Base-by-base conservation (phyloP, 2,797 vertebrate genomes). In the Parotocinclus haroldoi region DNA sequence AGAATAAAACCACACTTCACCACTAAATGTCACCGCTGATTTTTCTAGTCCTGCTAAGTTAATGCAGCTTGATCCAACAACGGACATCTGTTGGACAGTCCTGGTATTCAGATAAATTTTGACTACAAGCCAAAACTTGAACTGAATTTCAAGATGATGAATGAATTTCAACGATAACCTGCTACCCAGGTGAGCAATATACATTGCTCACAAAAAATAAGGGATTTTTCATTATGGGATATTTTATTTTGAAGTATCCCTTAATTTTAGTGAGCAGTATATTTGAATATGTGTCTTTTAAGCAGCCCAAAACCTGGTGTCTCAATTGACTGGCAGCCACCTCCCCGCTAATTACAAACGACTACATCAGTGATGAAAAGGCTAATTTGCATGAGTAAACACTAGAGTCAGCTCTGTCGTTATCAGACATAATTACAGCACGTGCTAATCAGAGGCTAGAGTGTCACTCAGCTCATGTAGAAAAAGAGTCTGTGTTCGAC, bases 291-390 rank as follows among this genome's bases (percentile, higher is more conserved):
- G n/a, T 4, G 37, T 44, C 42, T n/a, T 9, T 50, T 38, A 51
- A 37, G 71, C 63, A 63, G 71, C 52, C 37, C 69, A 58, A 73
- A 75, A 81, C 79, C 79, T 53, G 68, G 76, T 76, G 66, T 78
- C 53, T 74, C 74, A 76, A 80, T 83, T 84, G 83, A 88, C 84
- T 80, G 74, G 78, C 75, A 68, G 62, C 72, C 61, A 71, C 69
- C 60, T 69, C 71, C 79, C 79, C 38, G 60, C 79, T 82, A 79
- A 81, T 80, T 73, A 69, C 57, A 65, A 82, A 78, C 63, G 77
- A 59, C 73, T 81, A 68, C 76, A 80, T 66, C 57, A 70, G 27
- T 39, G 58, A 27, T 60, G 51, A 54, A 63, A 71, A 52, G 49
- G 52, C 67, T 78, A 51, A 72, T 77, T 78, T 76, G 52, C 69